Evolutionary conservation across 2,113 vertebrate genomes (phyloP).

Genomic region (Andinoacara biseriatus): DNA sequence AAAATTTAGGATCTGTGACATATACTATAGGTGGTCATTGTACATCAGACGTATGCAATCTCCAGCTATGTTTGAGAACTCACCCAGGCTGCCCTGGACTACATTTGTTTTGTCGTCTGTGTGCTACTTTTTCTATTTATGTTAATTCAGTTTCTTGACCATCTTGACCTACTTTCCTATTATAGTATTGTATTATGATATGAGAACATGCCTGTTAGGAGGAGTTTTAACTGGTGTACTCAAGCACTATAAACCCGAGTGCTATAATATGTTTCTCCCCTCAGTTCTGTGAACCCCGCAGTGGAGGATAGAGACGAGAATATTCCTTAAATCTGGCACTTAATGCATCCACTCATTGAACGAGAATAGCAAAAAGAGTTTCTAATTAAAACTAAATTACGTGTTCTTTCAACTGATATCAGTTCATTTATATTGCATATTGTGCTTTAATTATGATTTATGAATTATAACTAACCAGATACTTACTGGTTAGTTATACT

Average conservation of each 20-base stretch:
- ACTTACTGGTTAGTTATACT: no score
- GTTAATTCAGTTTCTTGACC: not conserved
- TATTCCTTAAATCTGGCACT: not conserved
- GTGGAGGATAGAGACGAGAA: conserved; percentile 12
- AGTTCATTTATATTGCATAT: not conserved
- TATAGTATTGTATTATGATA: not conserved
- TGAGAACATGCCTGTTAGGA: not conserved
- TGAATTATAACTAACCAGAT: conserved; percentile 9
- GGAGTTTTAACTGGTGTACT: not conserved
- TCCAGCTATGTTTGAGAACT: not conserved
- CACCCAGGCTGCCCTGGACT: not conserved
- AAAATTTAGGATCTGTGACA: not conserved
- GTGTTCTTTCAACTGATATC: not conserved
- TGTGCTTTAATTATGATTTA: conserved; percentile 1
- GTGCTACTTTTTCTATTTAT: not conserved
- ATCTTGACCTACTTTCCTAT: not conserved
- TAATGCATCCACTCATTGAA: not conserved
- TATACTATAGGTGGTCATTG: not conserved
- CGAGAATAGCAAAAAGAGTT: not conserved
- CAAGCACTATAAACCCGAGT: not conserved
- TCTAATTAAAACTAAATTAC: not conserved
- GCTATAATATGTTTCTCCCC: not conserved
- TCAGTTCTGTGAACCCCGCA: not conserved
- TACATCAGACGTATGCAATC: not conserved
- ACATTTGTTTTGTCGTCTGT: not conserved